A percentile compares a stretch with the other conserved stretches of the same genome.
phyloP scores from a whole-genome alignment of 2,888 invertebrate genomes.

The Cyrtodaria siliqua region DNA sequence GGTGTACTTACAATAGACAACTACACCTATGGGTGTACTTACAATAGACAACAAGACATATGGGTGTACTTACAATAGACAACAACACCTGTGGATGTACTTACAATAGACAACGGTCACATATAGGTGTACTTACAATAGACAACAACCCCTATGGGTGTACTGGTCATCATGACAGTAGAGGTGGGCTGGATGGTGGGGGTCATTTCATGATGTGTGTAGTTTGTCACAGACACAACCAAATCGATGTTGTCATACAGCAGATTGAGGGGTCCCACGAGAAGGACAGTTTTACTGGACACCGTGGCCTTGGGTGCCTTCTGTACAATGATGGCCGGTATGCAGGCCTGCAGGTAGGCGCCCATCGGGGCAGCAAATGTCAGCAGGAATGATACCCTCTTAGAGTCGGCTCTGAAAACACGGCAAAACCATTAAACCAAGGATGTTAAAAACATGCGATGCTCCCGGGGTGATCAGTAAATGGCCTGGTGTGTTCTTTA shows the following conservation, averaged over 20 bases:
- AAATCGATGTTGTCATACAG: slow-evolving; percentile 26
- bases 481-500: no score
- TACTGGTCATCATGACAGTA: slow-evolving; percentile 22
- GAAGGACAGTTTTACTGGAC: slow-evolving; percentile 10
- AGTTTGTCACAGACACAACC: slow-evolving; percentile 38
- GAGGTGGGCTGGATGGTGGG: slow-evolving; percentile 15
- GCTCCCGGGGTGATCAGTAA: no score
- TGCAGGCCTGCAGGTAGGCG: slow-evolving; percentile 15
- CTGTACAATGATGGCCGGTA: slow-evolving; percentile 35
- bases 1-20: no score
- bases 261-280: slow-evolving; percentile 41
- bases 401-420: not conserved
- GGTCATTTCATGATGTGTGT: slow-evolving; percentile 15
- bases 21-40: no score
- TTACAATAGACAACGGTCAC: no score
- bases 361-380: slow-evolving; percentile 26
- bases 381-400: slow-evolving; percentile 17
- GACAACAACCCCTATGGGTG: slow-evolving; percentile 7
- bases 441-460: no score
- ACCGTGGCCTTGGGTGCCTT: slow-evolving; percentile 28
- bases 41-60: no score
- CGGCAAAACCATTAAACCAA: no score
- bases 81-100: no score
- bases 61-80: no score
- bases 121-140: slow-evolving; percentile 30